Base-by-base conservation (phyloP, 2,888 invertebrate species). In the Zhuqinia jingwanae region DNA sequence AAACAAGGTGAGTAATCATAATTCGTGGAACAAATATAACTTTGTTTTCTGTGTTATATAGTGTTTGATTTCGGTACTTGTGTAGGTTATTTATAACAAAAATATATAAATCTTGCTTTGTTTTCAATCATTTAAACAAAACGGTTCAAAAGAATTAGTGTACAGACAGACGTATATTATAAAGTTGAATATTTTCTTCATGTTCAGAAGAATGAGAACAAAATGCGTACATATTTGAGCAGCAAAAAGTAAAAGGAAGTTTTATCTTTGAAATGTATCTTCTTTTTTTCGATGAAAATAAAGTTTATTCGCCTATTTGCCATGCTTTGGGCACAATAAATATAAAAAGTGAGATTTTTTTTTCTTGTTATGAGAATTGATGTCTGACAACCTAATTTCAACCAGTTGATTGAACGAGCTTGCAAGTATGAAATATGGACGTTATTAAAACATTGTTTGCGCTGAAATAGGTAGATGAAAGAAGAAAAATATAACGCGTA, bases 261-360 rank as follows among this genome's bases (percentile, higher is more conserved):
- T 70, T 70, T 70, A 70, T 70, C 68, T 17, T 13, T 42, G 36
- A 42, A 70, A 45, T 47, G 42, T 70, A 70, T 70, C 68, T 70
- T 70, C 22, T 45, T n/a, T 30, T 11, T 22, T 58, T 0, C 25
- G 45, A n/a, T 45, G 22, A 68, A 70, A 63, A 63, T n/a, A 63
- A 63, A 30, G n/a, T 30, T 63, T 30, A n/a, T 30, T 70, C 11
- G 68, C 42, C 15, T 45, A 70, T 70, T 45, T 70, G 45, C 68
- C 68, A 22, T 45, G 45, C 63, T 63, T 63, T 30, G 68, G 68
- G 42, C 42, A 70, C 68, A 70, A 70, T 45, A 70, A 63, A 63
- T 30, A 45, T 45, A 65, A 68, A 70, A 70, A 70, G 68, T 42
- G 68, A 70, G 68, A 70, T 70, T 70, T 70, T 70, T n/a, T n/a